phyloP scores from a whole-genome alignment of 2,113 vertebrate species.

The Ciconia stormi region DNA sequence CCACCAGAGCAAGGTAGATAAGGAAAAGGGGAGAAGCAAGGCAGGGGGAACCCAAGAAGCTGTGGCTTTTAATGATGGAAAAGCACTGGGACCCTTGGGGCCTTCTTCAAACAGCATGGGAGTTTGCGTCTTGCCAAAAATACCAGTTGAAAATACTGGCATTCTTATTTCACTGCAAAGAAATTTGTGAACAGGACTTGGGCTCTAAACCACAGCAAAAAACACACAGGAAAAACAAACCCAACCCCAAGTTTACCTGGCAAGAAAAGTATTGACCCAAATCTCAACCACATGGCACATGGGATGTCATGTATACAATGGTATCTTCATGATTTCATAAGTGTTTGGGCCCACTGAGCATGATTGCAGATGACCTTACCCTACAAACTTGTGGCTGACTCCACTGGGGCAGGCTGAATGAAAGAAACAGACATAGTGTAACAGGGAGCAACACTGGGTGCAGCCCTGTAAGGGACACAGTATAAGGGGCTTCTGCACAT shows the following conservation, averaged over 20 bases:
- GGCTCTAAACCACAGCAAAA: background rate
- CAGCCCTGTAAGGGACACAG: background rate
- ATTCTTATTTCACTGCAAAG: background rate
- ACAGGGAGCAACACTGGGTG: background rate
- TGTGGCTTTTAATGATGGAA: background rate
- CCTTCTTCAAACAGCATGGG: background rate
- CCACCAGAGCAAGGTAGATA: background rate
- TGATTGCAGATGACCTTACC: background rate
- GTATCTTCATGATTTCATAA: background rate
- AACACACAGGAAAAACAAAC: background rate
- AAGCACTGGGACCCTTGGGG: background rate
- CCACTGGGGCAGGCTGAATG: background rate
- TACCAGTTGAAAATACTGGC: background rate
- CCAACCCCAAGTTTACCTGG: background rate
- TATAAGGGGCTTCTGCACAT: background rate
- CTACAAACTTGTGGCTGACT: background rate
- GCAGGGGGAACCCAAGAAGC: background rate
- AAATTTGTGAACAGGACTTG: background rate
- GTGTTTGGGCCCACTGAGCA: background rate
- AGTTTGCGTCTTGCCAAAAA: background rate
- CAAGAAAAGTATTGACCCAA: background rate
- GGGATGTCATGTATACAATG: accelerated
- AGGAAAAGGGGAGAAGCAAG: background rate
- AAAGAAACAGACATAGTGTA: accelerated
- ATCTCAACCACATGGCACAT: background rate